These are phyloP conservation scores for Bacillus rossius DNA, from an alignment of 1,140 invertebrate genomes.

Conservation along the genomic window DNA sequence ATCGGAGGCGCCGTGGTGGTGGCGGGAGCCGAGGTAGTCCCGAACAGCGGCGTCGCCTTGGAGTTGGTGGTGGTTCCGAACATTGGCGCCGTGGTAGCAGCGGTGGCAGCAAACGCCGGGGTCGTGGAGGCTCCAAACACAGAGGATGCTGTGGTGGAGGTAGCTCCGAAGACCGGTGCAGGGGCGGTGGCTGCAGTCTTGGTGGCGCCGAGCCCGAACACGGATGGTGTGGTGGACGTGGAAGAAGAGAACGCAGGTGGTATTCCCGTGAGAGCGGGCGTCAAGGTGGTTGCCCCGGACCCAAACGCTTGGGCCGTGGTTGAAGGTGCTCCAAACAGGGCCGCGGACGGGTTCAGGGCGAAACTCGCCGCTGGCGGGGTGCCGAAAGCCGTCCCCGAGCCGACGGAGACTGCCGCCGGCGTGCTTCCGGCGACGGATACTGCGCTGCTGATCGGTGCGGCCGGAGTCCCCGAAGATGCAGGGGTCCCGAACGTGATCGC, in stretches of 20 bases:
- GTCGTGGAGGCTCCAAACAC: slow-evolving; percentile 6
- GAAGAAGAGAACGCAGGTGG: not conserved
- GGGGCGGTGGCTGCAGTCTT: not conserved
- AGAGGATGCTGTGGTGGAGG: not conserved
- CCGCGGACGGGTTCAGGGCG: not conserved
- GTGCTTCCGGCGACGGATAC: no score
- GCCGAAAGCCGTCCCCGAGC: no score
- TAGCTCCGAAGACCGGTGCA: not conserved
- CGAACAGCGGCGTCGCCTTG: not conserved
- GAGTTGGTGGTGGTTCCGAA: slow-evolving; percentile 16
- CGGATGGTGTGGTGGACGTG: not conserved
- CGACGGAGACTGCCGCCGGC: no score
- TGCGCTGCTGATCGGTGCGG: no score
- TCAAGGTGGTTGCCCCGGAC: not conserved
- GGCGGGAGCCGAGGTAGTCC: not conserved
- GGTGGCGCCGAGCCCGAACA: not conserved
- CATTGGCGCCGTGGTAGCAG: slow-evolving; percentile 9
- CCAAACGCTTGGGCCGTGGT: slow-evolving; percentile 11
- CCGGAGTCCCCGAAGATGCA: no score
- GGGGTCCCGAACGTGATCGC: no score
- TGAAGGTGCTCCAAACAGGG: not conserved
- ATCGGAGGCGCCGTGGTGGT: not conserved
- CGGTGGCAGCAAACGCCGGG: slow-evolving; percentile 2
- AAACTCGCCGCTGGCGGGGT: not conserved
- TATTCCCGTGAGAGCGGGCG: not conserved